phyloP scores from a whole-genome alignment of 2,888 invertebrate genomes.

The Ichneumoninae sp. region DNA sequence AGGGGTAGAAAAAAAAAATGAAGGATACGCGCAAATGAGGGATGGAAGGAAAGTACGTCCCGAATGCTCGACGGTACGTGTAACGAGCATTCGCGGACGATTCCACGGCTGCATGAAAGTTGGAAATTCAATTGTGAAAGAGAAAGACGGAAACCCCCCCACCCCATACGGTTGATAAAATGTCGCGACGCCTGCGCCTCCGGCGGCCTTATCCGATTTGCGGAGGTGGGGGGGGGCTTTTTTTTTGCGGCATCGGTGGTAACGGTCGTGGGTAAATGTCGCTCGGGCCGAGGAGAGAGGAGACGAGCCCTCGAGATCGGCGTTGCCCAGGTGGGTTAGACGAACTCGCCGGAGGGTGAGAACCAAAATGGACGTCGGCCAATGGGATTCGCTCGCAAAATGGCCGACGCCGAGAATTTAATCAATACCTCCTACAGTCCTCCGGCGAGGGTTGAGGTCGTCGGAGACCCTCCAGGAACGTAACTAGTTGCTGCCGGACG shows the following conservation, averaged over 20 bases:
- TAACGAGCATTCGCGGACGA: conserved; percentile 70
- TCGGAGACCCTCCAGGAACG: conserved; percentile 80
- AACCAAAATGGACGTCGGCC: conserved; percentile 83
- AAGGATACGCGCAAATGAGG: conserved; percentile 53
- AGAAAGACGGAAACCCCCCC: conserved; percentile 1
- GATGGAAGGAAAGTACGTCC: conserved; percentile 62
- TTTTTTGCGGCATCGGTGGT: conserved; percentile 66
- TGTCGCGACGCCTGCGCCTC: conserved; percentile 77
- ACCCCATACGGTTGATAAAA: conserved; percentile 69
- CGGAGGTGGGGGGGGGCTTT: conserved; percentile 47
- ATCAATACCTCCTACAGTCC: conserved; percentile 81
- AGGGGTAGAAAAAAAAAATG: conserved; percentile 6
- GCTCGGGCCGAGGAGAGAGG: conserved; percentile 1
- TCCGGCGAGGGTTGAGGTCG: conserved; percentile 74
- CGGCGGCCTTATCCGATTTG: conserved; percentile 55
- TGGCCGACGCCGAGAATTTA: conserved; percentile 82
- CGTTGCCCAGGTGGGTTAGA: conserved; percentile 46
- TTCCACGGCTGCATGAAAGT: conserved; percentile 59
- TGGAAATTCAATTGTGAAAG: conserved; percentile 74
- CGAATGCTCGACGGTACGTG: conserved; percentile 65
- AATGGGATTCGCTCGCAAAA: conserved; percentile 80
- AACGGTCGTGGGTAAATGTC: conserved; percentile 39
- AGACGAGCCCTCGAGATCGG: conserved; percentile 1
- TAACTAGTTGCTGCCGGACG: conserved; percentile 84
- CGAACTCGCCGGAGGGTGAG: conserved; percentile 69